These are phyloP conservation scores for Pristiophorus japonicus DNA, from an alignment of 2,113 vertebrate species.

Conservation along the genomic window DNA sequence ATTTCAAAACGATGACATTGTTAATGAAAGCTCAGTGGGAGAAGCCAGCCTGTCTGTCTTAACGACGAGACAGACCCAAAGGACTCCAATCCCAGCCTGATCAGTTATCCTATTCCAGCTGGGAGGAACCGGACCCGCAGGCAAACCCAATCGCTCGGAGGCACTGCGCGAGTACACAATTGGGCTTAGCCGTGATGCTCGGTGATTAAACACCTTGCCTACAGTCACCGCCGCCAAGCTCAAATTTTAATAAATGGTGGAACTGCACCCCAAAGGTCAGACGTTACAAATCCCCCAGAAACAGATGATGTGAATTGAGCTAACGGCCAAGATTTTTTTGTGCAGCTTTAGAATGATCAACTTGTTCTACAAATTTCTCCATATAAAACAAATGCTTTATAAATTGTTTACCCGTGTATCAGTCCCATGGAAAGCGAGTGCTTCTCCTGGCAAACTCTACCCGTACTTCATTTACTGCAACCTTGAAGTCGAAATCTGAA, in stretches of 20 bases:
- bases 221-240: not conserved
- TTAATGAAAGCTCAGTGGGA: not conserved
- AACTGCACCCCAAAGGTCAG: too few relatives aligned
- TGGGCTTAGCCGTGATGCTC: not conserved
- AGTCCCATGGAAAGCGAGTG: too few relatives aligned
- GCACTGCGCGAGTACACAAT: not conserved
- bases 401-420: too few relatives aligned
- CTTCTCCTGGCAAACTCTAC: too few relatives aligned
- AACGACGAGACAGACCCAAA: not conserved
- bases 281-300: too few relatives aligned
- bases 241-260: not conserved
- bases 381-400: too few relatives aligned
- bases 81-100: not conserved
- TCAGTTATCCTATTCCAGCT: not conserved
- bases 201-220: not conserved
- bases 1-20: not conserved
- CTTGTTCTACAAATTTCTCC: too few relatives aligned
- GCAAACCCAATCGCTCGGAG: not conserved
- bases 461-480: too few relatives aligned
- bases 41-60: not conserved
- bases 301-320: not conserved
- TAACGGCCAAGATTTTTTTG: not conserved
- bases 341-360: too few relatives aligned
- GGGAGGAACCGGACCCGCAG: not conserved
- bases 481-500: too few relatives aligned